These are phyloP conservation scores for Protula sp. DNA, from an alignment of 2,888 invertebrate species.

Conservation along the genomic window DNA sequence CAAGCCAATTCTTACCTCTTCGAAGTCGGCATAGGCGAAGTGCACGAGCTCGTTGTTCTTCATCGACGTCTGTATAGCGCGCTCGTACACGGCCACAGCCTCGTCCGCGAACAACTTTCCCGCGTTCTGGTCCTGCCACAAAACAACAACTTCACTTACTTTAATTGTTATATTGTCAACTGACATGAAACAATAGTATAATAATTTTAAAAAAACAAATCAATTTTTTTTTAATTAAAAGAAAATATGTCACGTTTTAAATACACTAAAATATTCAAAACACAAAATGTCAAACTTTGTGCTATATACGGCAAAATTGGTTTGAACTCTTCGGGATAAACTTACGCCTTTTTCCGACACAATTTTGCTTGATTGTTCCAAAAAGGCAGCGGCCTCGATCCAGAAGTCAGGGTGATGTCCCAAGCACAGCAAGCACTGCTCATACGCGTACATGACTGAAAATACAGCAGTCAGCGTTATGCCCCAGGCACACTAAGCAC, in stretches of 20 bases:
- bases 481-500: conserved; percentile 88
- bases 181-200: no score
- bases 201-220: no score
- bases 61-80: conserved; percentile 83
- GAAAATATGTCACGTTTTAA: no score
- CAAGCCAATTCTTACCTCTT: conserved; percentile 67
- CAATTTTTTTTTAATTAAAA: no score
- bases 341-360: conserved; percentile 80
- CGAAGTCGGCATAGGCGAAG: conserved; percentile 98
- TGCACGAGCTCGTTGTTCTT: conserved; percentile 88
- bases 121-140: conserved; percentile 83
- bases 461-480: conserved; percentile 95
- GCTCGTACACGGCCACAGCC: conserved; percentile 88
- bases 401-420: conserved; percentile 98
- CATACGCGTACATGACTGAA: conserved; percentile 93
- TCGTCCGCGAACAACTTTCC: conserved; percentile 88
- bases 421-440: conserved; percentile 91
- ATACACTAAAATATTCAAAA: no score
- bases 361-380: conserved; percentile 89
- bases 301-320: no score
- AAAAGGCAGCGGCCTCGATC: conserved; percentile 91
- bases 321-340: no score
- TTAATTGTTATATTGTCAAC: no score
- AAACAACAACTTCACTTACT: no score
- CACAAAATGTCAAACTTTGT: no score